phyloP scores from a whole-genome alignment of 2,888 invertebrate genomes.

The Apotomis betuletana region DNA sequence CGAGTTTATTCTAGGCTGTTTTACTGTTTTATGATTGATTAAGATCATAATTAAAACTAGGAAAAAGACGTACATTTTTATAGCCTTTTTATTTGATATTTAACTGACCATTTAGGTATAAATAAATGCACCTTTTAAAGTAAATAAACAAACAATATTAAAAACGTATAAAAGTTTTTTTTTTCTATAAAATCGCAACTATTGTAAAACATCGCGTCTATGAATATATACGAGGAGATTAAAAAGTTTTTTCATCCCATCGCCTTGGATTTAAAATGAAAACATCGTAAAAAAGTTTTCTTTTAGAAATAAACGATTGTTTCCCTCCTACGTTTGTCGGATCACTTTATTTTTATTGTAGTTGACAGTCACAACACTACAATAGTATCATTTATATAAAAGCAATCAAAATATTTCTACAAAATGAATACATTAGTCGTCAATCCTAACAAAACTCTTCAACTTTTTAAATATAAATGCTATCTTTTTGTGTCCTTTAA shows the following conservation, averaged over 20 bases:
- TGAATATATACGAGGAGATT: constrained; percentile 57
- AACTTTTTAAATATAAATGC: constrained; percentile 66
- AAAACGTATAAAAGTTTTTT: constrained; percentile 10
- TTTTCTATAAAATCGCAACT: constrained; percentile 24
- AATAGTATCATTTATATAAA: constrained; percentile 35
- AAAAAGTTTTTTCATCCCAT: constrained; percentile 52
- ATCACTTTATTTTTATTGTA: constrained; percentile 42
- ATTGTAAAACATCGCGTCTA: constrained; percentile 48
- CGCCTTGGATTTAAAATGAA: constrained; percentile 43
- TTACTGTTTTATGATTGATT: constrained; percentile 40
- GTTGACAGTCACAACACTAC: constrained; percentile 46
- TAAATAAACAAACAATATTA: constrained; percentile 13
- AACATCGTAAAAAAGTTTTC: constrained; percentile 29
- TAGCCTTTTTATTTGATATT: constrained; percentile 13
- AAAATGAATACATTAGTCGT: constrained; percentile 59
- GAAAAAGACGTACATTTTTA: constrained; percentile 12
- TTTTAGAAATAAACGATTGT: constrained; percentile 10
- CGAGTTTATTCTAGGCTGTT: constrained; percentile 24
- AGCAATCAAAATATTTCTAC: constrained; percentile 30
- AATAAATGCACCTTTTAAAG: constrained; percentile 5
- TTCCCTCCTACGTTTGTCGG: constrained; percentile 15
- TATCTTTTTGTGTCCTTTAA: not conserved
- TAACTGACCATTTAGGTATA: not conserved
- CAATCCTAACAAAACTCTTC: constrained; percentile 63
- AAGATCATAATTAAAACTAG: constrained; percentile 21